Percentiles rank a stretch among this genome's conserved stretches.
phyloP scores from a whole-genome alignment of 2,888 invertebrate genomes.

The Cepaea hortensis region DNA sequence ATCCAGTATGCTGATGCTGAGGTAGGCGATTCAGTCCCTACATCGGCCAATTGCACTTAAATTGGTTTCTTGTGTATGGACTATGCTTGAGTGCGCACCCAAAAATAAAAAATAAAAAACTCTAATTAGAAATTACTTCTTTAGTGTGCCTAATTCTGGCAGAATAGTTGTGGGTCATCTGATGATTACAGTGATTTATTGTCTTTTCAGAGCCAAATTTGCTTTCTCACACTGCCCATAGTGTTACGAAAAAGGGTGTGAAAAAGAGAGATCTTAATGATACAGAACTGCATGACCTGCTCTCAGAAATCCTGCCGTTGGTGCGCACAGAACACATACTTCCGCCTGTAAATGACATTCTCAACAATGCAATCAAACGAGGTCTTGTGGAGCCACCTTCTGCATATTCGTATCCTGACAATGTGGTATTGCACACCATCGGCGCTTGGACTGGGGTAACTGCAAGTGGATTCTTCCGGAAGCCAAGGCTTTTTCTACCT shows the following conservation, averaged over 20 bases:
- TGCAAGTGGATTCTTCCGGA: conserved; percentile 79
- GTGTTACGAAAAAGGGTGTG: conserved; percentile 89
- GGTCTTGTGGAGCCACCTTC: conserved; percentile 89
- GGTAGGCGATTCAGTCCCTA: too few relatives aligned
- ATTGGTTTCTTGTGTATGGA: too few relatives aligned
- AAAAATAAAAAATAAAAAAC: too few relatives aligned
- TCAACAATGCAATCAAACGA: conserved; percentile 81
- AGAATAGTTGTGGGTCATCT: not conserved
- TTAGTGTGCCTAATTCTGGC: too few relatives aligned
- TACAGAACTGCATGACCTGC: conserved; percentile 88
- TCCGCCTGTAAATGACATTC: conserved; percentile 82
- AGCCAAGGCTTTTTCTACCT: conserved; percentile 93
- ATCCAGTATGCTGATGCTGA: too few relatives aligned
- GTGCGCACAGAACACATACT: conserved; percentile 93
- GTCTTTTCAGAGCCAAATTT: conserved; percentile 87
- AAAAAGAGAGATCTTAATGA: conserved; percentile 88
- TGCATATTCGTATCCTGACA: conserved; percentile 87
- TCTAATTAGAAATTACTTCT: too few relatives aligned
- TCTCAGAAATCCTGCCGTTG: conserved; percentile 88
- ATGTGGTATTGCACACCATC: conserved; percentile 72
- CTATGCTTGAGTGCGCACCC: too few relatives aligned
- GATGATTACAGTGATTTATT: not conserved
- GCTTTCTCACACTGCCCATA: conserved; percentile 93
- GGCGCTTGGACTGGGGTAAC: conserved; percentile 74
- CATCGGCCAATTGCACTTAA: too few relatives aligned